phyloP scores from a whole-genome alignment of 2,113 vertebrate species.

The Microcebus griseorufus region DNA sequence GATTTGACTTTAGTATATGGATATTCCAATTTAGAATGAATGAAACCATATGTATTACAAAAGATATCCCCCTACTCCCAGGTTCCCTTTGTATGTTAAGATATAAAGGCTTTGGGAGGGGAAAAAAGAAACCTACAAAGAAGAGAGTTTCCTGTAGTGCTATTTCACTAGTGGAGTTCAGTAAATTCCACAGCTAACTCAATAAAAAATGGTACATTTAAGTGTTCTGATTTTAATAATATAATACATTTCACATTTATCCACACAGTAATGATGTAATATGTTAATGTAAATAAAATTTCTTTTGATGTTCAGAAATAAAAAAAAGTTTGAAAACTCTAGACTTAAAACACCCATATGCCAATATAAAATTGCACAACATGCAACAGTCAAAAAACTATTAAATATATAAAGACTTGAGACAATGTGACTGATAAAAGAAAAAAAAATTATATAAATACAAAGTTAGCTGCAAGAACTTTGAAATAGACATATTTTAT shows the following conservation, averaged over 20 bases:
- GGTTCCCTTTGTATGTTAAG: constrained; percentile 61
- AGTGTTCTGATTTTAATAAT: constrained; percentile 82
- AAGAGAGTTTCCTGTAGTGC: constrained; percentile 62
- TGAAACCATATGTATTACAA: constrained; percentile 70
- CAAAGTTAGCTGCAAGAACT: neutral
- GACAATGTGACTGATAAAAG: neutral
- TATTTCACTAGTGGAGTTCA: constrained; percentile 79
- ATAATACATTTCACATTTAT: constrained; percentile 86
- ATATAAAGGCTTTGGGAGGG: constrained; percentile 71
- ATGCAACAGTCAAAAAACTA: neutral
- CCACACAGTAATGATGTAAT: constrained; percentile 86
- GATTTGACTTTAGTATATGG: constrained; percentile 32
- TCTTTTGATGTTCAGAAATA: constrained; percentile 88
- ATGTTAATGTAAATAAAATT: constrained; percentile 88
- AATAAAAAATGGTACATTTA: constrained; percentile 86
- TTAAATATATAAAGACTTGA: neutral
- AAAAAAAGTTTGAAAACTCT: neutral
- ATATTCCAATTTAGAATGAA: constrained; percentile 60
- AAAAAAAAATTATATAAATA: neutral
- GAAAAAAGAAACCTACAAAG: neutral
- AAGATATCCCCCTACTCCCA: constrained; percentile 1
- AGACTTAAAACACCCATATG: neutral
- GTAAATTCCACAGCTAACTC: constrained; percentile 89
- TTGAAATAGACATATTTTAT: neutral
- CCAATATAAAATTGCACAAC: neutral